Conservation (phyloP, 2,113 vertebrate genomes). For the rabbit (Oryctolagus cuniculus) region mOryCun1.1 NC_091436.1:23964001-23964500, state of each 20-base stretch:
- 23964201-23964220: background rate
- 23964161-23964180: rapidly evolving
- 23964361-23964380: background rate
- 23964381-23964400: background rate
- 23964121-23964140: too few species aligned
- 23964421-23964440: background rate
- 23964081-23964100: background rate
- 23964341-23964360: background rate
- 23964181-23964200: too few species aligned
- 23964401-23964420: background rate
- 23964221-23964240: background rate
- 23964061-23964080: background rate
- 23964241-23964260: background rate
- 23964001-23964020: background rate
- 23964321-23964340: background rate
- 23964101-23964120: background rate
- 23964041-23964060: background rate
- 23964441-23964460: background rate
- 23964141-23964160: rapidly evolving
- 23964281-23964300: background rate
- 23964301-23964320: background rate
- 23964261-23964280: background rate
- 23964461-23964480: background rate
- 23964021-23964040: background rate
- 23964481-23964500: background rate